Base-by-base conservation (phyloP, 2,888 invertebrate species). In the Synanthedon vespiformis region DNA sequence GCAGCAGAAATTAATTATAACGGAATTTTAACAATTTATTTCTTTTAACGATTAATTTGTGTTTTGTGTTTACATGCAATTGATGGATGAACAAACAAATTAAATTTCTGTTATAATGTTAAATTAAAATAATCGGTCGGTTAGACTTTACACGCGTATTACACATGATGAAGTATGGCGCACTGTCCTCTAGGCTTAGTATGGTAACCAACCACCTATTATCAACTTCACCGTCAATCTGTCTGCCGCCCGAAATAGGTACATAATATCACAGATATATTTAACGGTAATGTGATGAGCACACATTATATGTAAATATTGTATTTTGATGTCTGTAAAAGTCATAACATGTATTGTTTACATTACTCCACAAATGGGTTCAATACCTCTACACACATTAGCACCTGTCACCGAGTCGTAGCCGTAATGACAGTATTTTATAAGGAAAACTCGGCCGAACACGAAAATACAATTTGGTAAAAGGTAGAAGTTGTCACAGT, bases 391-490 rank as follows among this genome's bases (percentile, higher is more conserved):
- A 72, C 69, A 73, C 70, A 77, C 81, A 84, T 87, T 83, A 85
- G 74, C 80, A 76, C 76, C 82, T 85, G 86, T 83, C 86, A 76
- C 72, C 61, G 68, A 72, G 77, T 74, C 72, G 71, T 75, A 78
- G 77, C 79, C 80, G 82, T 87, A 86, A 87, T 87, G 83, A 86
- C 81, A 83, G 83, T 85, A 83, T 86, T 48, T 87, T 86, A 85
- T 85, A 85, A 85, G 84, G 83, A 85, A 85, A 87, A 83, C 77
- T 85, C 81, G 73, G 70, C 68, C 67, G 78, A 83, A 86, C 86
- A 87, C 78, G 86, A 84, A 84, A 87, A 87, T 78, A 87, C 86
- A 85, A 86, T 87, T 86, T 84, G 80, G 83, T 82, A 74, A 77
- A 83, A 83, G 80, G 83, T 77, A 76, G 73, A 80, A 80, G 80